Percentiles rank a stretch among this genome's conserved stretches.
phyloP scores from a whole-genome alignment of 2,113 vertebrate genomes.

The Microcebus ravelobensis region DNA sequence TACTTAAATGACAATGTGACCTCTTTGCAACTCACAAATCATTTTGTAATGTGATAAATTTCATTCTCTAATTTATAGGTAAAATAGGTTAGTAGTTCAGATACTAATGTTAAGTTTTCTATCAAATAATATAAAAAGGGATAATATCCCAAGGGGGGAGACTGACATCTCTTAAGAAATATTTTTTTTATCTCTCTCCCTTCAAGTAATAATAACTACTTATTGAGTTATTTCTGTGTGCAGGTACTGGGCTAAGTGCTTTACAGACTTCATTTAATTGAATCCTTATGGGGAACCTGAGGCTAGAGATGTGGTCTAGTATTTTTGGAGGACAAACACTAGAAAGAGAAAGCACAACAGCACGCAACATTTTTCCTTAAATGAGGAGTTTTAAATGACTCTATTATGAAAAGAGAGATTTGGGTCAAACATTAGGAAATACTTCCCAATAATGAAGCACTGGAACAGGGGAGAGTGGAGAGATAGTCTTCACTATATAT shows the following conservation, averaged over 20 bases:
- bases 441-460: not conserved
- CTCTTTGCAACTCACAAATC: not conserved
- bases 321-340: not conserved
- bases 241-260: not conserved
- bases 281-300: not conserved
- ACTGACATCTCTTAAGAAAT: not conserved
- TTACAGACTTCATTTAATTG: not conserved
- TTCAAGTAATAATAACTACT: not conserved
- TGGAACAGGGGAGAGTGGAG: not conserved
- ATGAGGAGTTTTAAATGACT: constrained; percentile 7
- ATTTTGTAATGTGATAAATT: constrained; percentile 27
- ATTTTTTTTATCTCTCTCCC: not conserved
- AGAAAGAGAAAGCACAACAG: not conserved
- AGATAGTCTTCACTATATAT: constrained; percentile 18
- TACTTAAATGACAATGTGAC: not conserved
- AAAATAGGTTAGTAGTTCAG: constrained; percentile 2
- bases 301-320: not conserved
- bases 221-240: constrained; percentile 11
- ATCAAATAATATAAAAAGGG: not conserved
- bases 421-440: not conserved
- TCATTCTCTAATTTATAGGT: not conserved
- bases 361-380: not conserved
- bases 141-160: not conserved
- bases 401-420: not conserved
- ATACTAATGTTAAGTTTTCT: constrained; percentile 9